Base-by-base conservation (phyloP, 92 coral and sea anemone genomes). In the Palythoa grandis region DNA sequence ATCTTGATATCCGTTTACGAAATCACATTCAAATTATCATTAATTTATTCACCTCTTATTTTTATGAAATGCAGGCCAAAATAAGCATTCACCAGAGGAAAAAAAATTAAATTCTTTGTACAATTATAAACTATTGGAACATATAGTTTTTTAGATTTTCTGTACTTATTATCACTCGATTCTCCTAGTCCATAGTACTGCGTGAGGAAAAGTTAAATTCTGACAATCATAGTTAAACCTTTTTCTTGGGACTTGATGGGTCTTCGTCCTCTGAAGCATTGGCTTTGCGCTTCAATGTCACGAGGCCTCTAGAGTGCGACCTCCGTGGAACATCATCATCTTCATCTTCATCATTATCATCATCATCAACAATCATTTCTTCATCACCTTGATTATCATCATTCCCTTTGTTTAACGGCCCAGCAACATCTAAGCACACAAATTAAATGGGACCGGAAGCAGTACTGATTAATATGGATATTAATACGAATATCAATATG, bases 261-360 rank as follows among this genome's bases (percentile, higher is more conserved):
- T 61, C 69, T 50, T 76, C 79, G 58, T 79, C 78, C 61, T 40
- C 40, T 60, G 8, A 19, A 76, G 61, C 58, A 12, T 57, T 24
- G 73, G 39, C 61, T 74, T 78, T 84, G 43, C 91, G 67, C 38
- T 73, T 79, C 85, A 77, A 38, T 35, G 12, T 22, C 13, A 24
- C 67, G 50, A 79, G 61, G 50, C 91, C 78, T 82, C 82, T 69
- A 8, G 83, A 71, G 61, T 23, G 78, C 86, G 92, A 76, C 82
- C 87, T 66, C 87, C 66, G 79, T 20, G 88, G 65, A 50, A 73
- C 25, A 23, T 29, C 19, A 6, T 56, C 67, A 43, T 39, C 84
- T 53, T 20, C 68, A 23, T 65, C 79, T 14, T 23, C 69, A 11
- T 78, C 86, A 6, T 77, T 57, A 57, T 54, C 74, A 76, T 19